Conservation (phyloP, 2,888 invertebrate genomes). For the Heterodera filipjevi region DNA sequence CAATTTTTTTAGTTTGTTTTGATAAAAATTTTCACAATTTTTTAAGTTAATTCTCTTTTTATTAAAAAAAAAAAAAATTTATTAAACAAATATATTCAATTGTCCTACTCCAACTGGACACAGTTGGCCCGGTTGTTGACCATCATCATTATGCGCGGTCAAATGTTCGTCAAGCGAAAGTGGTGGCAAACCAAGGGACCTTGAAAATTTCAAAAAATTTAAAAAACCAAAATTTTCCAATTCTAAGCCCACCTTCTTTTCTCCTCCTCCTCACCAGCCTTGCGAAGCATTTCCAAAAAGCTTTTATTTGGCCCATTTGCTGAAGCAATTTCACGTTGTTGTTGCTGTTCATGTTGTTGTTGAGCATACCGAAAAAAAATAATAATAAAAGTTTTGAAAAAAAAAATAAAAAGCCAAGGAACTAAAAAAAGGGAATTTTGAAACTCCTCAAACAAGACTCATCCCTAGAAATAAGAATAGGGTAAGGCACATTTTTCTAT, state of each 20-base stretch:
- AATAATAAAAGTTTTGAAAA: background rate
- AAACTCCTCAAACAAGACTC: too few species aligned
- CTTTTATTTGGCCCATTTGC: constrained; percentile 13
- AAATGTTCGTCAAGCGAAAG: background rate
- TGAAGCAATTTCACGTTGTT: constrained; percentile 8
- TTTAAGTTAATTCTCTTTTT: background rate
- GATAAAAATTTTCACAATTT: background rate
- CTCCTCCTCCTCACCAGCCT: constrained; percentile 15
- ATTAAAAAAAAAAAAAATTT: background rate
- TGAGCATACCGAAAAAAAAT: background rate
- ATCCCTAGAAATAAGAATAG: too few species aligned
- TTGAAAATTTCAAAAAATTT: background rate
- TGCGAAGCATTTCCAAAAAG: constrained; percentile 14
- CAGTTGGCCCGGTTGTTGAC: background rate
- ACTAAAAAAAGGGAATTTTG: too few species aligned
- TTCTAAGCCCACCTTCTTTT: background rate
- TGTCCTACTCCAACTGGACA: background rate
- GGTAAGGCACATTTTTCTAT: too few species aligned
- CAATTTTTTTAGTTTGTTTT: background rate
- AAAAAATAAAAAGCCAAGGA: background rate
- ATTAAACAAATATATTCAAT: background rate
- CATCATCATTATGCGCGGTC: background rate
- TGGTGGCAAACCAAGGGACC: background rate
- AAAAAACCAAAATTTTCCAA: too few species aligned
- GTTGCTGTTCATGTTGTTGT: constrained; percentile 19